Percentiles rank a stretch among this genome's conserved stretches.
These are phyloP conservation scores for Syndactyla subalaris DNA, from an alignment of 2,797 vertebrate genomes.

Conservation along the genomic window DNA sequence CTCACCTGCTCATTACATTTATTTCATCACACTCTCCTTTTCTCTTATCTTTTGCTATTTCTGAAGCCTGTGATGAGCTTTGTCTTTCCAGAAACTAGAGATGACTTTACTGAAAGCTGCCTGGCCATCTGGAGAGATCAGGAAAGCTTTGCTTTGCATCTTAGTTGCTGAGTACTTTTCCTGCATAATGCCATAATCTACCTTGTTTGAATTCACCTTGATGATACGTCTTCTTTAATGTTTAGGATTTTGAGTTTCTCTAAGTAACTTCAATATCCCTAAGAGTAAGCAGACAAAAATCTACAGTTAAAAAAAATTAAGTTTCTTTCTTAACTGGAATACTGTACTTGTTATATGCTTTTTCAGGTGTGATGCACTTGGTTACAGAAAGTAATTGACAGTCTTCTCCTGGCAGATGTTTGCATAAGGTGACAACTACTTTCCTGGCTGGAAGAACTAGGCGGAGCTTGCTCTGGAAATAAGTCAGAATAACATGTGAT, in stretches of 20 bases:
- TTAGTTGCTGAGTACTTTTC: not conserved
- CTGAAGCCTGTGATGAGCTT: not conserved
- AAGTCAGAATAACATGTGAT: conserved; percentile 4
- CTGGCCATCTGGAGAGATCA: not conserved
- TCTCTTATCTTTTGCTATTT: not conserved
- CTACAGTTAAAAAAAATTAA: not conserved
- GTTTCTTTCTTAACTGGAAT: not conserved
- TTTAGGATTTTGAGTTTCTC: not conserved
- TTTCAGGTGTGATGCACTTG: not conserved
- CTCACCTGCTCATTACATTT: not conserved
- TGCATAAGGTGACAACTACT: not conserved
- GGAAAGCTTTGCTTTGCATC: not conserved
- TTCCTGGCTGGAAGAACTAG: not conserved
- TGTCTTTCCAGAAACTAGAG: not conserved
- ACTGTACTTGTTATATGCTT: not conserved
- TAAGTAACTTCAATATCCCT: not conserved
- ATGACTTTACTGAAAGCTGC: not conserved
- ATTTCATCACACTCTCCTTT: not conserved
- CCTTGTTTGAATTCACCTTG: not conserved
- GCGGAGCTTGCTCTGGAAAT: conserved; percentile 29
- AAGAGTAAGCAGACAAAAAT: not conserved
- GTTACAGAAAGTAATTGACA: not conserved
- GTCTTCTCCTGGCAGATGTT: not conserved
- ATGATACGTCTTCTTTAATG: not conserved
- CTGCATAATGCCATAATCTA: not conserved